These are phyloP conservation scores for Rhagoletis pomonella DNA, from an alignment of 1,140 invertebrate genomes.

Conservation along the genomic window DNA sequence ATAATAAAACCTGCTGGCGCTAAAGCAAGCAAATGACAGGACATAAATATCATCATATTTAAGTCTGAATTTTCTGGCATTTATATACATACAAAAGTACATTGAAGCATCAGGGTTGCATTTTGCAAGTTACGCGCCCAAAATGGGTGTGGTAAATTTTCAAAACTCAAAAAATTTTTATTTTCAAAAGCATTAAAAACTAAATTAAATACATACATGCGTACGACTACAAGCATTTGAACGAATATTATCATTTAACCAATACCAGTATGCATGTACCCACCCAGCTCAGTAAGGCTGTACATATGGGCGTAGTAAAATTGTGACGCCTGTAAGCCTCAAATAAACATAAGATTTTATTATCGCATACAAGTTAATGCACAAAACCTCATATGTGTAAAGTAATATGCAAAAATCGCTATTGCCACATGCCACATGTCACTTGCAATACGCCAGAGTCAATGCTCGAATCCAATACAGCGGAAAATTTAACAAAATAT, in stretches of 20 bases:
- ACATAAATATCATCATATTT: slow-evolving; percentile 3
- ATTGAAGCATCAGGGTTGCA: slow-evolving; percentile 9
- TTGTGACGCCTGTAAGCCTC: slow-evolving; percentile 50
- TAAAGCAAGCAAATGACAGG: neutral
- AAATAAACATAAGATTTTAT: slow-evolving; percentile 55
- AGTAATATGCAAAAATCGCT: slow-evolving; percentile 53
- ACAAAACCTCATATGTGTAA: slow-evolving; percentile 27
- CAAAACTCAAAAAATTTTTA: slow-evolving; percentile 16
- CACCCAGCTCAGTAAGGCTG: neutral
- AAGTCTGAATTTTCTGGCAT: slow-evolving; percentile 37
- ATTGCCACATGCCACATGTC: slow-evolving; percentile 52
- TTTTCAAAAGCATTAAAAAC: slow-evolving; percentile 34
- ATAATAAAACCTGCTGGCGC: slow-evolving; percentile 34
- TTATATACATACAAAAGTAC: neutral
- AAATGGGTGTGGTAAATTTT: neutral
- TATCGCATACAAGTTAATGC: slow-evolving; percentile 11
- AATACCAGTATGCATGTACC: neutral
- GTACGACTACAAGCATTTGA: neutral
- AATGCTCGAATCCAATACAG: slow-evolving; percentile 24
- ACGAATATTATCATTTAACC: neutral
- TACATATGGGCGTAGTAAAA: neutral
- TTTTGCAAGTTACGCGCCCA: neutral
- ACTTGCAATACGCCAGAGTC: slow-evolving; percentile 9
- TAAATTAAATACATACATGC: slow-evolving; percentile 47
- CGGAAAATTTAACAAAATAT: neutral